Percentiles rank a stretch among this genome's conserved stretches.
These are phyloP conservation scores for Drosophila dunni DNA, from an alignment of 1,140 invertebrate genomes.

Conservation along the genomic window DNA sequence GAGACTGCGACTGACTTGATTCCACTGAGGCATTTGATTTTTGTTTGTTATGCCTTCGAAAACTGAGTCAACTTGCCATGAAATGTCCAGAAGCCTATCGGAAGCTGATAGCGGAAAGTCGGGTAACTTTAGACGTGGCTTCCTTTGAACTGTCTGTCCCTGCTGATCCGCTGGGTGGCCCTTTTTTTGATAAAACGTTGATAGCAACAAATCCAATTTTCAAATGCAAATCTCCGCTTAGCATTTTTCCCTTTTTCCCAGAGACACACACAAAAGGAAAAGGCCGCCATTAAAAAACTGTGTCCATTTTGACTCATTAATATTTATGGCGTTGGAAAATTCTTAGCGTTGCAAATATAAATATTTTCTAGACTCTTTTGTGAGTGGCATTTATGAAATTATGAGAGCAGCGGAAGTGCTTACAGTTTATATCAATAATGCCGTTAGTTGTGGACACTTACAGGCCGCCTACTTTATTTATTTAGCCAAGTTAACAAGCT, in stretches of 20 bases:
- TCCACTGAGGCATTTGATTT: slow-evolving; percentile 70
- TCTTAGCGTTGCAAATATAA: too few relatives aligned
- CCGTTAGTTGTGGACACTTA: slow-evolving; percentile 43
- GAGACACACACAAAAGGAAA: slow-evolving; percentile 20
- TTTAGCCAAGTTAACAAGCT: slow-evolving; percentile 45
- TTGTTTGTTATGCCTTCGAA: slow-evolving; percentile 63
- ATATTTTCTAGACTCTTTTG: slow-evolving; percentile 37
- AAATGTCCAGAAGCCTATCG: slow-evolving; percentile 77
- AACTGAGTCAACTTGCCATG: slow-evolving; percentile 66
- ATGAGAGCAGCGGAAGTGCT: slow-evolving; percentile 50
- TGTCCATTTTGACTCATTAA: slow-evolving; percentile 52
- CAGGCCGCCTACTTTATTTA: slow-evolving; percentile 32
- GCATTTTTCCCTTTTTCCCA: slow-evolving; percentile 1
- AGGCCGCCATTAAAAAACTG: slow-evolving; percentile 20
- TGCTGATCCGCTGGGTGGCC: slow-evolving; percentile 15
- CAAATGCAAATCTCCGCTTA: slow-evolving; percentile 78
- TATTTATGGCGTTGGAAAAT: slow-evolving; percentile 66
- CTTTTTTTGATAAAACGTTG: slow-evolving; percentile 55
- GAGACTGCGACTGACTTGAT: slow-evolving; percentile 18
- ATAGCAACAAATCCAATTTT: slow-evolving; percentile 67
- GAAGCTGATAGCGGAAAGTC: slow-evolving; percentile 65
- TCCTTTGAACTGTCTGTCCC: slow-evolving; percentile 60
- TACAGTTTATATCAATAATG: slow-evolving; percentile 78
- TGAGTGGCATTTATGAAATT: slow-evolving; percentile 34
- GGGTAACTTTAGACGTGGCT: slow-evolving; percentile 67